Percentiles rank a stretch among this genome's conserved stretches.
Conservation (phyloP, 2,797 vertebrate genomes). For the Pangasius macronema region DNA sequence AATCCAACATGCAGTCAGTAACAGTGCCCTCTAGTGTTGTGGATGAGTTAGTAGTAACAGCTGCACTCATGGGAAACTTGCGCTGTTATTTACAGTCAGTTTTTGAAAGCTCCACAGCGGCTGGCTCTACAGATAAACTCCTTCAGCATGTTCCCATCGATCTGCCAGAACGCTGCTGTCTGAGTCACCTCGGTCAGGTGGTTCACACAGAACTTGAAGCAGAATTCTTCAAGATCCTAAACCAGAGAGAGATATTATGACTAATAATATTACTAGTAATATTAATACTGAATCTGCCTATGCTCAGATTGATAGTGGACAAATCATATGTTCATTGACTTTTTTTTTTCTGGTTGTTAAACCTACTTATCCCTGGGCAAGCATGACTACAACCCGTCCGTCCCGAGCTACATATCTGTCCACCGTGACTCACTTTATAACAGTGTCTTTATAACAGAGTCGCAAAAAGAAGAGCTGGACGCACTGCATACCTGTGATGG, state of each 20-base stretch:
- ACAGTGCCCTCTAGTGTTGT: constrained; percentile 22
- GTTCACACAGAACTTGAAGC: constrained; percentile 98
- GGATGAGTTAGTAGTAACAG: constrained; percentile 36
- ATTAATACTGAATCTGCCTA: neutral
- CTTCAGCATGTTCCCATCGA: constrained; percentile 94
- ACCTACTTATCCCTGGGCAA: neutral
- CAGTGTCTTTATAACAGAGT: neutral
- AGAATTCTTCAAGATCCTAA: constrained; percentile 98
- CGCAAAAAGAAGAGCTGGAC: neutral
- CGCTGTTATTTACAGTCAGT: constrained; percentile 73
- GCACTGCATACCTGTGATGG: too few relatives aligned
- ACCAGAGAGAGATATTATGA: constrained; percentile 10
- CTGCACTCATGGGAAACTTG: neutral
- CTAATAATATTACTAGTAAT: neutral
- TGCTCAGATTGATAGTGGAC: neutral
- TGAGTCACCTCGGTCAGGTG: constrained; percentile 97
- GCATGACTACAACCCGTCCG: neutral
- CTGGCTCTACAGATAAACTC: constrained; percentile 96
- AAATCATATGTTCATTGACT: neutral
- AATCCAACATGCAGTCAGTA: neutral
- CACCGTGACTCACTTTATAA: neutral
- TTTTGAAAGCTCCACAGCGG: constrained; percentile 97
- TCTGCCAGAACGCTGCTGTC: constrained; percentile 93
- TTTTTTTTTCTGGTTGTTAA: neutral
- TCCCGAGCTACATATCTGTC: neutral